Evolutionary conservation across 2,888 invertebrate species (phyloP), one percentile per base, ranked within the genome.

Genomic region (Pyrochroa serraticornis): DNA sequence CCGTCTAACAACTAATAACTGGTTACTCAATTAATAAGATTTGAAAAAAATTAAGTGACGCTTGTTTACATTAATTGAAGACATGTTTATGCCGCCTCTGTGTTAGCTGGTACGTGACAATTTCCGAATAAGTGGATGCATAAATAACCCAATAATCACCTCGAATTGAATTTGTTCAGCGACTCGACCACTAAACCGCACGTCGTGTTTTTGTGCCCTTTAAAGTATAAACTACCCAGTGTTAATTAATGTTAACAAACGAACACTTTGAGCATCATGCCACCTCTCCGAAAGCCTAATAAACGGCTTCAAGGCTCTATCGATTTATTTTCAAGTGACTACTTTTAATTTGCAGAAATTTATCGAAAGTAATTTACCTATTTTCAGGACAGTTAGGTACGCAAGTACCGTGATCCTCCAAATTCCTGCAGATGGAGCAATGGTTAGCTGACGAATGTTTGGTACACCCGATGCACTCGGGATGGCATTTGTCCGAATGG

Each of bases 391-490:
- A 95, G 6, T 66, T 51, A 1, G 62, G 57, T 1, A 79, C 78
- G 53, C 79, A 79, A 81, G 78, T 63, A 78, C 75, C 69, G 74
- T 79, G 63, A 56, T 77, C 66, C 10, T 70, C 65, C 54, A 58
- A 83, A 63, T 85, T 75, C 43, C 83, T 83, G 73, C 96, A 96
- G 0, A 88, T 84, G 35, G 83, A 81, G 73, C 95, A 96, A 12
- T 78, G 72, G 9, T 76, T 60, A 1, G 65, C 69, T 0, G 80
- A 75, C 38, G 84, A 75, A 2, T 79, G 73, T 39, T 84, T 81
- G 2, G 69, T 77, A 65, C 95, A 94, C 31, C 94, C 94, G 5
- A 94, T 76, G 74, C 96, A 96, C 72, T 91, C 84, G 1, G 80
- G 74, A 74, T 91, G 86, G 72, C 96, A 96, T 14, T 70, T 50